These are phyloP conservation scores for Melieria picta DNA, from an alignment of 2,888 invertebrate genomes.

Conservation along the genomic window DNA sequence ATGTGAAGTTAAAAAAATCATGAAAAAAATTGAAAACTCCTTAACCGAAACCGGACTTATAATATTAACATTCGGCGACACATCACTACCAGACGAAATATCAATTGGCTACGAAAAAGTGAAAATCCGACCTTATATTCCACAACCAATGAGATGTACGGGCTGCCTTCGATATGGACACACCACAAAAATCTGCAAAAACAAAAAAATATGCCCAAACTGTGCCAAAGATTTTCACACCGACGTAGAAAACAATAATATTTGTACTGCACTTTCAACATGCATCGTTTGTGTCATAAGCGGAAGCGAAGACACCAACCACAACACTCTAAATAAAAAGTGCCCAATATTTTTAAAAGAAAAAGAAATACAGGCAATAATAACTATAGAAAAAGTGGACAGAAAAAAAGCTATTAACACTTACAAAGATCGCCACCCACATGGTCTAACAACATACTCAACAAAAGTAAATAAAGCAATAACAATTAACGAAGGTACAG, in stretches of 20 bases:
- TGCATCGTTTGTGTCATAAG: conserved; percentile 15
- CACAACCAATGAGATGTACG: conserved; percentile 22
- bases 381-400: not conserved
- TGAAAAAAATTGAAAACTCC: conserved; percentile 24
- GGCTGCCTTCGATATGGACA: conserved; percentile 28
- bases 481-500: not conserved
- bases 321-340: too few relatives aligned
- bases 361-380: too few relatives aligned
- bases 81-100: conserved; percentile 28
- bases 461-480: not conserved
- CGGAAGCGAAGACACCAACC: too few relatives aligned
- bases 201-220: conserved; percentile 20
- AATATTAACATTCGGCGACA: conserved; percentile 24
- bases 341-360: too few relatives aligned
- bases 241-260: conserved; percentile 21
- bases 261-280: conserved; percentile 1
- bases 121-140: conserved; percentile 31
- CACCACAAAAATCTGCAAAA: conserved; percentile 14
- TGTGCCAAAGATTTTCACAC: conserved; percentile 18
- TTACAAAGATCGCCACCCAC: conserved; percentile 23
- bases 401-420: conserved; percentile 25
- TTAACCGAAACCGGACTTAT: conserved; percentile 34
- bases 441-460: not conserved
- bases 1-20: conserved; percentile 25
- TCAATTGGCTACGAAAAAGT: conserved; percentile 34